Evolutionary conservation across 2,888 invertebrate genomes (phyloP), one percentile per base, ranked within the genome.

Genomic region (Eubasilissa splendida): DNA sequence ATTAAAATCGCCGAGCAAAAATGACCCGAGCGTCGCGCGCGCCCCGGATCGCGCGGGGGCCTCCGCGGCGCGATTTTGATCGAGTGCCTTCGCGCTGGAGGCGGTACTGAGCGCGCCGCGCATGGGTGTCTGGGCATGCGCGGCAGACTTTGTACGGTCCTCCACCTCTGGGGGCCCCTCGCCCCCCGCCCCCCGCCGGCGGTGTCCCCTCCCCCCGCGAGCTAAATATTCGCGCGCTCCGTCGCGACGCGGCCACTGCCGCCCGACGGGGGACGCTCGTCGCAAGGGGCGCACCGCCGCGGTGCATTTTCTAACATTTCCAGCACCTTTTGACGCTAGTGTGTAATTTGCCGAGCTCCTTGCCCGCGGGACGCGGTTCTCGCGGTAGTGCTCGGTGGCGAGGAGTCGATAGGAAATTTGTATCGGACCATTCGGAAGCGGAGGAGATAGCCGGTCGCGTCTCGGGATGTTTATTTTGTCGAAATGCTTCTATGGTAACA

Each of bases 161-260:
- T 59, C 76, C 76, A 76, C 76, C 76, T 65, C 63, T 76, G 56
- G 50, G 63, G 76, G 76, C 63, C 76, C 76, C 65, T 31, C 63
- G 33, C 76, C 75, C 60, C 75, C 71, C 54, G 56, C 58, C 58
- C 31, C 71, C 71, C 56, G 54, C 56, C 71, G 74, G 59, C 22
- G 54, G 52, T 33, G 14, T 31, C 33, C 63, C 63, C 33, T 11
- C 63, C 63, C 60, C 33, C 70, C 52, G 5, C 9, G 70, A 70
- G 70, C 70, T 70, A 52, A 70, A 70, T 70, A 70, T 52, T 70
- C 50, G 52, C 22, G 53, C 33, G 22, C 11, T n/a, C 3, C 3
- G 7, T n/a, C 60, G 22, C 42, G 60, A 60, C 63, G 31, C 63
- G 31, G 31, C 42, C 7, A 42, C 42, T 33, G 60, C 22, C 5